These are phyloP conservation scores for Scolopax mira DNA, from an alignment of 2,113 vertebrate species.

Conservation along the genomic window DNA sequence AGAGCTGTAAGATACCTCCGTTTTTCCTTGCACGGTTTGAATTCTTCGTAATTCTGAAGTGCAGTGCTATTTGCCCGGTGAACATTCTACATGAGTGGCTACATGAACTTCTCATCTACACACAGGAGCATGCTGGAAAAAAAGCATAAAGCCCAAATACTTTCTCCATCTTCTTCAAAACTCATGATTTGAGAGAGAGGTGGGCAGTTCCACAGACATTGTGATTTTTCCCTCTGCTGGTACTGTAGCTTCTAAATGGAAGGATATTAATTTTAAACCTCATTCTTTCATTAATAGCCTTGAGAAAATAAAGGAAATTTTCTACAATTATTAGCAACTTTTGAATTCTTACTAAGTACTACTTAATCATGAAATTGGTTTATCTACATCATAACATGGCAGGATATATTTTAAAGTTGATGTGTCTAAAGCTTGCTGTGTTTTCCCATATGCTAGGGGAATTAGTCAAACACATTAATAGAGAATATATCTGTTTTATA, in stretches of 20 bases:
- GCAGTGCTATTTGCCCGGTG: not conserved
- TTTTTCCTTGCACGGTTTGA: not conserved
- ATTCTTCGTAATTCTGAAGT: not conserved
- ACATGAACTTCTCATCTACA: not conserved
- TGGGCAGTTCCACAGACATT: not conserved
- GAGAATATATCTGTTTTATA: not conserved
- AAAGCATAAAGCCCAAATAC: not conserved
- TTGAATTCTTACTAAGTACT: not conserved
- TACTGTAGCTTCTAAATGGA: not conserved
- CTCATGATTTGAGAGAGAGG: not conserved
- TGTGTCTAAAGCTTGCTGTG: not conserved
- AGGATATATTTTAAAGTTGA: constrained; percentile 9
- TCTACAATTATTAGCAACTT: not conserved
- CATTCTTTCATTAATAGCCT: not conserved
- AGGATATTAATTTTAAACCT: not conserved
- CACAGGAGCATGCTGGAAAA: not conserved
- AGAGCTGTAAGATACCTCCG: not conserved
- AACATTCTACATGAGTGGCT: not conserved
- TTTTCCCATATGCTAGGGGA: constrained; percentile 2
- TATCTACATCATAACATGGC: not conserved
- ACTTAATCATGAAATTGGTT: not conserved
- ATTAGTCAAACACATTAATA: constrained; percentile 9
- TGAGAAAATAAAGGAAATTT: not conserved
- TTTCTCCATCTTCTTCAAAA: not conserved
- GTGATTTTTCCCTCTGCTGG: not conserved